Evolutionary conservation across 1,140 invertebrate species (phyloP).

Genomic region (Drosophila parabipectinata): DNA sequence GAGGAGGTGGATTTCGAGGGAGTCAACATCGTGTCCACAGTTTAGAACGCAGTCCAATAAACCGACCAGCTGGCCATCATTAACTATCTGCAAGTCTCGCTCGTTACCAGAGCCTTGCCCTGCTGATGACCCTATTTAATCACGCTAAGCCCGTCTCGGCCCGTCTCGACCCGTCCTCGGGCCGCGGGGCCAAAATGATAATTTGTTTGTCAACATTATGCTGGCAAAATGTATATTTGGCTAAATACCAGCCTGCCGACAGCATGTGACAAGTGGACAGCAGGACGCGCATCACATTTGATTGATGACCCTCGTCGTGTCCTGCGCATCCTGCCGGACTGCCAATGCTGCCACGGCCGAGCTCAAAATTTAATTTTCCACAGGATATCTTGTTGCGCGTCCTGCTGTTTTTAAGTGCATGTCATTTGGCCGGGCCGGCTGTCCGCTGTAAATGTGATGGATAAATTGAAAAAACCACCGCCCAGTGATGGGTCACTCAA

Average conservation of each 20-base stretch:
- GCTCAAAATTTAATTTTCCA: constrained; percentile 60
- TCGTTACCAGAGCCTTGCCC: constrained; percentile 41
- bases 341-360: constrained; percentile 13
- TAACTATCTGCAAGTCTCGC: constrained; percentile 42
- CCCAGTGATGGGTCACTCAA: neutral
- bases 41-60: constrained; percentile 32
- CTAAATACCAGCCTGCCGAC: constrained; percentile 51
- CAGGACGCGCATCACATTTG: constrained; percentile 47
- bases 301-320: constrained; percentile 57
- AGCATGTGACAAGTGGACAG: constrained; percentile 33
- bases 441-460: constrained; percentile 29
- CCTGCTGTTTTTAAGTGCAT: constrained; percentile 52
- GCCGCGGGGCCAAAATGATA: constrained; percentile 47
- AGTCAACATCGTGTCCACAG: neutral
- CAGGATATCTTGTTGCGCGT: constrained; percentile 67
- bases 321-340: neutral
- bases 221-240: constrained; percentile 58
- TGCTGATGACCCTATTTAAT: constrained; percentile 76
- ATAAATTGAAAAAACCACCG: constrained; percentile 45
- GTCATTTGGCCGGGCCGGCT: constrained; percentile 31
- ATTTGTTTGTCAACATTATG: constrained; percentile 76
- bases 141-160: constrained; percentile 54
- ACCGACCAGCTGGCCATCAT: constrained; percentile 59
- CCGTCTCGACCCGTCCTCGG: neutral
- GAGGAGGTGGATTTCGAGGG: neutral